Evolutionary conservation across 2,797 vertebrate species (phyloP).

Genomic region (Pantherophis vulpinus): DNA sequence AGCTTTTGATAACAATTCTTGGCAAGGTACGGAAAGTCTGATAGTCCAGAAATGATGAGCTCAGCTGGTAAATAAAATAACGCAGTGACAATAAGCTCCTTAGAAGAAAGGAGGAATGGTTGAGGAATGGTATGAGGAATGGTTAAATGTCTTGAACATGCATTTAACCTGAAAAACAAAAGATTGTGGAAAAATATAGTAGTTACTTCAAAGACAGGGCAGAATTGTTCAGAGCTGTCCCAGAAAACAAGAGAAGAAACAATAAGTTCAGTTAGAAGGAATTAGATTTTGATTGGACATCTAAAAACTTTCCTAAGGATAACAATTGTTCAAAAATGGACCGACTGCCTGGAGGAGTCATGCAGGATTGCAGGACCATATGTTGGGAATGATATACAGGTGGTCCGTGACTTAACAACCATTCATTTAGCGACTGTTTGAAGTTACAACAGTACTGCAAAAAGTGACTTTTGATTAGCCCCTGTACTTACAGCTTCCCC

Average conservation of each 20-base stretch:
- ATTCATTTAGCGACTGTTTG: too few species aligned
- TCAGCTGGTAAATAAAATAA: too few species aligned
- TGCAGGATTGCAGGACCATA: background rate
- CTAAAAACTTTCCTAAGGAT: background rate
- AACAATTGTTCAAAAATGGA: background rate
- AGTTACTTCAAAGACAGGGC: background rate
- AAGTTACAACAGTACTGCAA: too few species aligned
- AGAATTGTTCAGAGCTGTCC: background rate
- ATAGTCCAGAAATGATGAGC: too few species aligned
- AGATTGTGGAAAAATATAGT: background rate
- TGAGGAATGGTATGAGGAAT: background rate
- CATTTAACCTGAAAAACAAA: background rate
- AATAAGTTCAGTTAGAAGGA: background rate
- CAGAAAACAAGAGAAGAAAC: background rate
- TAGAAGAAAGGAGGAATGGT: too few species aligned
- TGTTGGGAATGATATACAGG: background rate
- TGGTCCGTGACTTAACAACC: too few species aligned
- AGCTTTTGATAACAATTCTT: too few species aligned
- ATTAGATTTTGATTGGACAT: background rate
- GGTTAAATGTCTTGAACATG: background rate
- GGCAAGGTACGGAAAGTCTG: too few species aligned
- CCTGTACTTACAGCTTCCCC: too few species aligned
- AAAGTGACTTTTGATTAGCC: too few species aligned
- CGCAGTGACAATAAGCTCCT: too few species aligned
- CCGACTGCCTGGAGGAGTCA: background rate